Base-by-base conservation (phyloP, 2,113 vertebrate species). In the Xenopus borealis region DNA sequence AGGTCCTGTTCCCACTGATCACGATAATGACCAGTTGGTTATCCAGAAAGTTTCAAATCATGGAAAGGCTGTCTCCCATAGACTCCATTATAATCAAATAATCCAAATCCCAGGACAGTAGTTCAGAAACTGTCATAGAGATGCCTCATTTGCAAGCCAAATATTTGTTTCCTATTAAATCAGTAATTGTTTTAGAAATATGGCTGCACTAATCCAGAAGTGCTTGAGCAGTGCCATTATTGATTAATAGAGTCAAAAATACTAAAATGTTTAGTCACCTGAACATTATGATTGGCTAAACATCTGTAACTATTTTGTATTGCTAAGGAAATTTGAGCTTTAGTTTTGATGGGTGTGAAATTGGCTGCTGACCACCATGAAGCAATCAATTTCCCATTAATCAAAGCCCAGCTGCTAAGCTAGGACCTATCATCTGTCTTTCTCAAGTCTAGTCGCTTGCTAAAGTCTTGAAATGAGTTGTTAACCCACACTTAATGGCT, bases 241-340 rank as follows among this genome's bases (percentile, higher is more conserved):
- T 50, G n/a, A 50, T 67, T 50, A 64, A 40, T 30, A 67, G 33
- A 16, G 33, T 7, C 44, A 14, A 7, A 59, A 47, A 16, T 9
- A 10, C 10, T 17, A 8, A 62, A 76, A 33, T 50, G 23, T 33
- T 62, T 44, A 23, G 27, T 17, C 18, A 23, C 53, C 50, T 64
- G 12, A 59, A 40, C 18, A 33, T 65, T 72, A 20, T 66, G n/a
- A 72, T 40, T 50, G 46, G 12, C 58, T 44, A 27, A 74, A 67
- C 69, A 71, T 71, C 62, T 72, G 70, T 72, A 44, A 59, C 62
- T 72, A 27, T 61, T 78, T 62, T 72, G 18, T 8, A 78, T 57
- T 69, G 19, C 33, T 40, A 46, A 64, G 30, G 74, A 77, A 77
- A 70, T 77, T 63, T 70, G 66, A 76, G 50, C 40, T 70, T 70